These are phyloP conservation scores for Uropsilus gracilis DNA, from an alignment of 2,113 vertebrate genomes.

Conservation along the genomic window DNA sequence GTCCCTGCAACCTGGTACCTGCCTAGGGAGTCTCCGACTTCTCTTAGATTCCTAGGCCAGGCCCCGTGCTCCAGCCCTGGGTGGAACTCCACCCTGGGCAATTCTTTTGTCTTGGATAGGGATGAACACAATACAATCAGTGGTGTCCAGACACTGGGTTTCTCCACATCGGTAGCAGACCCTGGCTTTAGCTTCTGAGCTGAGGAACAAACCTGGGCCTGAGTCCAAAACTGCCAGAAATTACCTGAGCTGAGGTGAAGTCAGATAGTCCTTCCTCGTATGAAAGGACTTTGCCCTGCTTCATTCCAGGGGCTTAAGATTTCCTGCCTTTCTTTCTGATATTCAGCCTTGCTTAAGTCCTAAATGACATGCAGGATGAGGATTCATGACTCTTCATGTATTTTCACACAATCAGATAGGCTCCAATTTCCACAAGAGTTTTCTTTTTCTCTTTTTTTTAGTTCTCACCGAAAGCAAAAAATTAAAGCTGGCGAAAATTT, in stretches of 20 bases:
- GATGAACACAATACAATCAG: not conserved
- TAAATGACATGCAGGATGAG: not conserved
- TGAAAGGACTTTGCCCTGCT: not conserved
- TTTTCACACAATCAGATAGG: conserved; percentile 26
- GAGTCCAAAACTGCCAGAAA: not conserved
- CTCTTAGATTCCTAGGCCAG: too few species aligned
- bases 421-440: not conserved
- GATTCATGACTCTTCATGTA: conserved; percentile 40
- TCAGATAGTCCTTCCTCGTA: not conserved
- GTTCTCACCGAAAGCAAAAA: conserved; percentile 26
- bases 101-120: not conserved
- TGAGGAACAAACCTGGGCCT: not conserved
- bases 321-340: not conserved
- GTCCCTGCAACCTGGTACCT: too few species aligned
- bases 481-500: not conserved
- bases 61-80: too few species aligned
- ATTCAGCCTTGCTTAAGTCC: conserved; percentile 17
- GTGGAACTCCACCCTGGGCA: too few species aligned
- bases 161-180: not conserved
- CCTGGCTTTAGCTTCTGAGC: not conserved
- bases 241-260: not conserved
- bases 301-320: not conserved
- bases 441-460: not conserved
- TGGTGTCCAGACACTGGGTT: not conserved
- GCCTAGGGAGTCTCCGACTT: too few species aligned